Conservation (phyloP, 2,888 invertebrate genomes). For the Diarsia rubi region DNA sequence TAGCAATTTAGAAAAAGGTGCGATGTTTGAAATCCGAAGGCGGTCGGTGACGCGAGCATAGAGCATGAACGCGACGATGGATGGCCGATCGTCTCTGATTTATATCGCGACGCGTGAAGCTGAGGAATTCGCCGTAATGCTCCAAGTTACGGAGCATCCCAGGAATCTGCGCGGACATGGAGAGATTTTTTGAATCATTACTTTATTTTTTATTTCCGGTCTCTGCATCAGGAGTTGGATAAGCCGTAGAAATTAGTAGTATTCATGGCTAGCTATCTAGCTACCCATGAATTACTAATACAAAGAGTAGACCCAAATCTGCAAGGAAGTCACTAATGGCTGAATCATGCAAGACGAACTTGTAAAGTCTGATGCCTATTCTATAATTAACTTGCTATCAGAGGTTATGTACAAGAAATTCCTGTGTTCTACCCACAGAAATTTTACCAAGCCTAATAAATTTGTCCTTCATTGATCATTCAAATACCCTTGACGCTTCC, state of each 20-base stretch:
- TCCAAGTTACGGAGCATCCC: conserved; percentile 38
- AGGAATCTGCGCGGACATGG: conserved; percentile 34
- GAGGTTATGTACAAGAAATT: not conserved
- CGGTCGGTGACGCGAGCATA: conserved; percentile 45
- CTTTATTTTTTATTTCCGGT: conserved; percentile 26
- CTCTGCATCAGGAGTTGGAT: not conserved
- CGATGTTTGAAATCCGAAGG: conserved; percentile 31
- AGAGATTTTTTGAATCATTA: conserved; percentile 32
- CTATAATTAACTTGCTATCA: not conserved
- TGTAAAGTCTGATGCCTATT: not conserved
- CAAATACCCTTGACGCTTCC: not conserved
- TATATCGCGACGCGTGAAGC: conserved; percentile 37
- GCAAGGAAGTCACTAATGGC: not conserved
- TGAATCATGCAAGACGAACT: not conserved
- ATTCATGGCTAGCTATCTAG: not conserved
- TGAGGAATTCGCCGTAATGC: conserved; percentile 46
- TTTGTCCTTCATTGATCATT: not conserved
- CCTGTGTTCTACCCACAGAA: too few species aligned
- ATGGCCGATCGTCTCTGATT: conserved; percentile 54
- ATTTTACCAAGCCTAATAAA: not conserved
- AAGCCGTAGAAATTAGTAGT: not conserved
- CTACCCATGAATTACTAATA: too few species aligned
- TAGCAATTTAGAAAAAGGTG: conserved; percentile 23
- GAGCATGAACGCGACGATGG: conserved; percentile 59
- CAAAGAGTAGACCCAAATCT: not conserved